Base-by-base conservation (phyloP, 2,888 invertebrate species). In the Epirrhoe alternata region DNA sequence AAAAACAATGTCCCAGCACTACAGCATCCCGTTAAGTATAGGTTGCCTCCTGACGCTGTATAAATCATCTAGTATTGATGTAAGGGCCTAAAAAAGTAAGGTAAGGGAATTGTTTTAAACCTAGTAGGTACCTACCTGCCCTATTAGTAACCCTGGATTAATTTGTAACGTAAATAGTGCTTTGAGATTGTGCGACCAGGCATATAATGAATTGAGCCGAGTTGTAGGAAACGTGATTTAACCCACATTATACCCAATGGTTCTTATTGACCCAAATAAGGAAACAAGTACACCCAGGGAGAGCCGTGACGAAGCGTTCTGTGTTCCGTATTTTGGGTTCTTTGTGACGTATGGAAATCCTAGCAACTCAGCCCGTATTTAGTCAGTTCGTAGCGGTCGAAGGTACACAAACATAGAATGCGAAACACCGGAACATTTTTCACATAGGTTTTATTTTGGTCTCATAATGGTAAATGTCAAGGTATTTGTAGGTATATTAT, bases 221-320 rank as follows among this genome's bases (percentile, higher is more conserved):
- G 33, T 30, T 60, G 56, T 54, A 35, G 53, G 60, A 30, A 56
- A 63, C 60, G 67, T 60, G 63, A 63, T 67, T 67, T 60, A 57
- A 60, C 59, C 60, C 60, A 56, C 49, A 67, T 67, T 67, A 67
- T 60, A 62, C 60, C 49, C 53, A 49, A 33, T 64, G 60, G 60
- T 52, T 67, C 56, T 60, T 67, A 67, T 67, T 64, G 63, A 64
- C 63, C 63, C 59, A 53, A 56, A 57, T 67, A 64, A 64, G 56
- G 52, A 67, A 60, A 49, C 59, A 56, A 57, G 59, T 56, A 50
- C 42, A 51, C 49, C 35, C 51, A 56, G 24, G 52, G 55, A 10
- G 49, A 47, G 33, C 47, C 61, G 47, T 61, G 54, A 31, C 30
- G 42, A 33, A 51, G 62, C 17, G 1, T 57, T 53, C 31, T 42